These are phyloP conservation scores for Montipora capitata DNA, from an alignment of 92 coral and sea anemone species.

Conservation along the genomic window DNA sequence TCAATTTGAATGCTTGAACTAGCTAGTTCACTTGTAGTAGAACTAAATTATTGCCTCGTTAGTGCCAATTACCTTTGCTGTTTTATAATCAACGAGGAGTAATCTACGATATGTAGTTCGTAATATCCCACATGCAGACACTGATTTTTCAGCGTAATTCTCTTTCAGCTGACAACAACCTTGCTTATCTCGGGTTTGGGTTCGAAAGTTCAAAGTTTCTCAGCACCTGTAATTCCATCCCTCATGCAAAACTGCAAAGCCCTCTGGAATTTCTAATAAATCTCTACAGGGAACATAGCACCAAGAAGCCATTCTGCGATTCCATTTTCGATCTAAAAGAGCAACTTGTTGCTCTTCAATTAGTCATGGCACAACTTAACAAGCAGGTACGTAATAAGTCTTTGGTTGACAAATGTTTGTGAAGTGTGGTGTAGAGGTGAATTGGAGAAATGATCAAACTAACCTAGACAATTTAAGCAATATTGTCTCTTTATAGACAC, in stretches of 20 bases:
- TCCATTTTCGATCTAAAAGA: constrained; percentile 85
- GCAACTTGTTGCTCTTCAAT: constrained; percentile 81
- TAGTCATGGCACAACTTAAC: constrained; percentile 87
- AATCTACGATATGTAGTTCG: background rate
- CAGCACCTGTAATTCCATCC: background rate
- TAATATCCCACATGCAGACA: background rate
- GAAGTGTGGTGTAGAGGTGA: too few species aligned
- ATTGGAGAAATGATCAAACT: too few species aligned
- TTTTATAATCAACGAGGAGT: too few species aligned
- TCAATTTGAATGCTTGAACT: too few species aligned
- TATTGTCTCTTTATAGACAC: too few species aligned
- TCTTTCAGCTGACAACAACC: constrained; percentile 9
- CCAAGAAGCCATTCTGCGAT: constrained; percentile 68
- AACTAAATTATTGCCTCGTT: too few species aligned
- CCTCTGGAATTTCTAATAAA: constrained; percentile 61
- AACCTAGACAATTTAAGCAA: too few species aligned
- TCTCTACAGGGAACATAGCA: constrained; percentile 76
- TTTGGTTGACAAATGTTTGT: too few species aligned
- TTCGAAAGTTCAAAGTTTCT: background rate
- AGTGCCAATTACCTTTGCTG: too few species aligned
- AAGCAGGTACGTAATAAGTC: constrained; percentile 69
- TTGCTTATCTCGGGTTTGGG: constrained; percentile 29
- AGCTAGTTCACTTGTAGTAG: too few species aligned
- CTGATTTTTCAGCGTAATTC: background rate
- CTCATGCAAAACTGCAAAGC: constrained; percentile 24